Conservation (phyloP, 2,113 vertebrate genomes). For the Pterocles gutturalis region DNA sequence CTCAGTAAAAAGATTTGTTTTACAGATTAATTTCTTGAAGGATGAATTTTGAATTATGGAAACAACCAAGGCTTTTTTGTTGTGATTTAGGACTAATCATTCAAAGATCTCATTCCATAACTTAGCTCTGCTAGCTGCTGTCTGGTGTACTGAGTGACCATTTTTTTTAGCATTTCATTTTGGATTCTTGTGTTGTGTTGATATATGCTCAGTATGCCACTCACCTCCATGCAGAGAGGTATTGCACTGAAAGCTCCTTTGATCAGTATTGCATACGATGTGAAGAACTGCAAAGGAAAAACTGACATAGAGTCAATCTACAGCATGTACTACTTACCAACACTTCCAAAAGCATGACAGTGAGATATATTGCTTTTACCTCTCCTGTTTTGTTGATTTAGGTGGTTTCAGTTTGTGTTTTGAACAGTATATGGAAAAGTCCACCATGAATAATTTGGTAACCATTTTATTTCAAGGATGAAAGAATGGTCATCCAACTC, state of each 20-base stretch:
- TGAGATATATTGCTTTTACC: background rate
- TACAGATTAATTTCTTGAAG: background rate
- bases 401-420: background rate
- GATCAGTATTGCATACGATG: background rate
- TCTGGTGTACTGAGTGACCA: background rate
- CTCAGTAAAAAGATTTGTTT: background rate
- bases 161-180: background rate
- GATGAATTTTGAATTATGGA: background rate
- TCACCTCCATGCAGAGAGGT: background rate
- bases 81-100: background rate
- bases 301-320: background rate
- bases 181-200: background rate
- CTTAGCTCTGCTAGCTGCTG: background rate
- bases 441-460: background rate
- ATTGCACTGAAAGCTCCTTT: background rate
- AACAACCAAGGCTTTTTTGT: background rate
- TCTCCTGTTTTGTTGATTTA: background rate
- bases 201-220: background rate
- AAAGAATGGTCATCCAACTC: background rate
- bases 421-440: background rate
- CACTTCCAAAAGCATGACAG: background rate
- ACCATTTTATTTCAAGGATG: background rate
- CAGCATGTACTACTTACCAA: background rate
- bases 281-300: background rate
- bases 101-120: background rate